These are phyloP conservation scores for Dolichoris vasculosae DNA, from an alignment of 1,140 invertebrate genomes.

Conservation along the genomic window DNA sequence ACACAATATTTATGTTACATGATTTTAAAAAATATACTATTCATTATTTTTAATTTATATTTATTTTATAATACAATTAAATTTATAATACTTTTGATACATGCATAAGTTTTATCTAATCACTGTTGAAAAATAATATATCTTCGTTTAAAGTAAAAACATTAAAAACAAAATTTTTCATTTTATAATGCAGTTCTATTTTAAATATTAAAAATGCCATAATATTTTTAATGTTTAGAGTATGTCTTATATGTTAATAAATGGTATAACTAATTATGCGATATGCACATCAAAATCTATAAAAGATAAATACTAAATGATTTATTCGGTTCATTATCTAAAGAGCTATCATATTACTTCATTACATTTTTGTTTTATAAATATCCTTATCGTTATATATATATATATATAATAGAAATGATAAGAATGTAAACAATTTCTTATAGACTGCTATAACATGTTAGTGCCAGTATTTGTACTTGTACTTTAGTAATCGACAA, in stretches of 20 bases:
- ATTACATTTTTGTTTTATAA: not conserved
- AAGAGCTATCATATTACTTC: not conserved
- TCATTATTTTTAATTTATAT: not conserved
- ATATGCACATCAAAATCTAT: no score
- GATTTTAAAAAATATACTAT: not conserved
- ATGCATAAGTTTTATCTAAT: not conserved
- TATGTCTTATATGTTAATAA: not conserved
- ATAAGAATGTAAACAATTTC: conserved; percentile 6
- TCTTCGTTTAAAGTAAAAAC: no score
- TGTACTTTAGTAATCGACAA: not conserved
- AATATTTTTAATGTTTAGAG: not conserved
- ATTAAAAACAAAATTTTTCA: no score
- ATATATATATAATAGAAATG: not conserved
- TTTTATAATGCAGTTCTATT: no score
- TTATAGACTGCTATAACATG: no score
- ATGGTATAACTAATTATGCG: not conserved
- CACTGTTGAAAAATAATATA: no score
- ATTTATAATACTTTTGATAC: not conserved
- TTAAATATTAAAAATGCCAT: not conserved
- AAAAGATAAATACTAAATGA: no score
- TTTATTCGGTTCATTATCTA: not conserved
- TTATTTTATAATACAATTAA: not conserved
- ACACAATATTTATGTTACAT: not conserved
- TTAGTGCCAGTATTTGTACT: not conserved
- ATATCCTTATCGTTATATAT: not conserved